Evolutionary conservation across 2,797 vertebrate genomes (phyloP).

Genomic region (Falco columbarius): DNA sequence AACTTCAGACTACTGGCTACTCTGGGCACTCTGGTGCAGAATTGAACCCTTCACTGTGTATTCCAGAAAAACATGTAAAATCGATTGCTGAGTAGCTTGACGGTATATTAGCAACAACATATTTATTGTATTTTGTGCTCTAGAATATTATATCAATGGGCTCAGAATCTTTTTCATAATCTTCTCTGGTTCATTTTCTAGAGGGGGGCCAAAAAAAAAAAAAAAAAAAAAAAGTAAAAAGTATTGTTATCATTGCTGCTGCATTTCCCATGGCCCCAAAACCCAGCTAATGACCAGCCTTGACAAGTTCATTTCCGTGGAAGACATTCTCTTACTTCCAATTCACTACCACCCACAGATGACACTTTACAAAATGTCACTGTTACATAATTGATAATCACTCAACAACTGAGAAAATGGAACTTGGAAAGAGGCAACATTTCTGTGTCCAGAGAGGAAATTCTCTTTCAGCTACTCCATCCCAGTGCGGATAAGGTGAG

Average conservation of each 20-base stretch:
- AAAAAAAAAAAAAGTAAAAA: not conserved
- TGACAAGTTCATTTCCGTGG: constrained; percentile 57
- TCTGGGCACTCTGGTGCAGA: not conserved
- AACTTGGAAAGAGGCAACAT: constrained; percentile 60
- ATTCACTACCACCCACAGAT: constrained; percentile 67
- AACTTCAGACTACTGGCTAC: not conserved
- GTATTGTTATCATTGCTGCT: constrained; percentile 29
- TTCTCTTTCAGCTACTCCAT: constrained; percentile 50
- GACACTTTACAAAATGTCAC: constrained; percentile 72
- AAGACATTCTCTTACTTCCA: constrained; percentile 68
- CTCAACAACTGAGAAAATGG: constrained; percentile 71
- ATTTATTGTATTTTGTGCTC: not conserved
- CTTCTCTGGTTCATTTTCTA: not conserved
- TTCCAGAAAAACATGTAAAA: not conserved
- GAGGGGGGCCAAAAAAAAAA: not conserved
- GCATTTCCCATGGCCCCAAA: constrained; percentile 26
- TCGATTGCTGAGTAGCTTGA: not conserved
- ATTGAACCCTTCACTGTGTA: not conserved
- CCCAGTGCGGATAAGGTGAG: not conserved
- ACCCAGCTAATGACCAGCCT: constrained; percentile 45
- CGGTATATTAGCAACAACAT: not conserved
- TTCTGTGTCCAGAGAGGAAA: constrained; percentile 55
- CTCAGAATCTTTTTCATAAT: constrained; percentile 20
- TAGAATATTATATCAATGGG: not conserved
- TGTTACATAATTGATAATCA: constrained; percentile 74